phyloP scores from a whole-genome alignment of 2,888 invertebrate species.

The Oscheius onirici region DNA sequence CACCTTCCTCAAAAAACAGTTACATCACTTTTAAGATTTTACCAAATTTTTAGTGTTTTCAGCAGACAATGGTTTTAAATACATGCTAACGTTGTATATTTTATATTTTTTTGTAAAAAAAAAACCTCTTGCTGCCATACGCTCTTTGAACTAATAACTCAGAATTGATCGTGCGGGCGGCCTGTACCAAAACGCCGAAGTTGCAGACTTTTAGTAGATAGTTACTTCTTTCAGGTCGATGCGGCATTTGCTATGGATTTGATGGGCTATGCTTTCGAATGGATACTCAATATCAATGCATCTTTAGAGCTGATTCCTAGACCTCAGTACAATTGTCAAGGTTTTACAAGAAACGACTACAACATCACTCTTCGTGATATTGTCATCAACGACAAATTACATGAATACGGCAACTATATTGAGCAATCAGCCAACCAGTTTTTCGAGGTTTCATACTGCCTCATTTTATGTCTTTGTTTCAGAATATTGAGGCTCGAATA shows the following conservation, averaged over 20 bases:
- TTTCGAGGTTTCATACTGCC: slow-evolving; percentile 35
- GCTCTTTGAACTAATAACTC: too few species aligned
- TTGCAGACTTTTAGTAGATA: too few species aligned
- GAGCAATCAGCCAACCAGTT: slow-evolving; percentile 37
- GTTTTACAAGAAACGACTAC: slow-evolving; percentile 40
- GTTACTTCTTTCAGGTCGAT: slow-evolving; percentile 51
- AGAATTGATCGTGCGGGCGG: too few species aligned
- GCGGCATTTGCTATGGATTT: slow-evolving; percentile 56
- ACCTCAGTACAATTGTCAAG: slow-evolving; percentile 33
- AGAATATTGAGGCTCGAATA: slow-evolving; percentile 59
- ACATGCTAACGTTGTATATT: too few species aligned
- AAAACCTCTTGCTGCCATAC: too few species aligned
- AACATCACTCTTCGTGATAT: slow-evolving; percentile 40
- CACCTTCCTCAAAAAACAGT: too few species aligned
- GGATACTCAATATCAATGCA: slow-evolving; percentile 33
- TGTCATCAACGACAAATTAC: slow-evolving; percentile 36
- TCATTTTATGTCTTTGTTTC: slow-evolving; percentile 16
- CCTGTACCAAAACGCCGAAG: too few species aligned
- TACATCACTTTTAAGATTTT: too few species aligned
- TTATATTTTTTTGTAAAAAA: too few species aligned
- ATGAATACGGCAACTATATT: slow-evolving; percentile 49
- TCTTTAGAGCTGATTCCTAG: not conserved
- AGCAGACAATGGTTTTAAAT: too few species aligned
- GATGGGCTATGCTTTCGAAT: slow-evolving; percentile 43
- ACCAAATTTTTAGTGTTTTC: too few species aligned